phyloP scores from a whole-genome alignment of 2,113 vertebrate genomes.

The Cairina moschata region DNA sequence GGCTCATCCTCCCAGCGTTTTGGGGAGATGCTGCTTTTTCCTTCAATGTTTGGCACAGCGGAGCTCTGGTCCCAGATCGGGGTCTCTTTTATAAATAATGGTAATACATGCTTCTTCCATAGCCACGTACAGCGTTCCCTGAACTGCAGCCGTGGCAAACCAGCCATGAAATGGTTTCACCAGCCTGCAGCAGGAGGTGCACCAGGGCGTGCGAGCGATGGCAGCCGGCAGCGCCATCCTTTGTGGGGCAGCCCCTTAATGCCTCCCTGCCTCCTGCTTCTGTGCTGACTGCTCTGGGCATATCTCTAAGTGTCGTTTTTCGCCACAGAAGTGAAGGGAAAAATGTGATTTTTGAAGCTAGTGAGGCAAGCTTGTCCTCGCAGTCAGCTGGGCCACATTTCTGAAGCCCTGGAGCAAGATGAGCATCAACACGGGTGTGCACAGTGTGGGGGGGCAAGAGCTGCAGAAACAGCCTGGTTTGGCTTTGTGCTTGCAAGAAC shows the following conservation, averaged over 20 bases:
- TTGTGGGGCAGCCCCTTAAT: neutral
- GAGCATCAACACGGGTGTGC: neutral
- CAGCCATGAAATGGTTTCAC: neutral
- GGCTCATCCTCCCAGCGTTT: neutral
- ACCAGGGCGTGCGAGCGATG: accelerated
- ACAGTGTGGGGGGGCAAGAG: accelerated
- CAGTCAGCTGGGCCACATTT: neutral
- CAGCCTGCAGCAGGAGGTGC: accelerated
- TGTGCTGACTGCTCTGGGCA: accelerated
- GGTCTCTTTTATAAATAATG: neutral
- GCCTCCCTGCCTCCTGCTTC: neutral
- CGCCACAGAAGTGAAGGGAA: neutral
- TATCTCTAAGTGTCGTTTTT: accelerated
- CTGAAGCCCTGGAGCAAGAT: neutral
- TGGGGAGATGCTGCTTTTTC: neutral
- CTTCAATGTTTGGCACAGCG: neutral
- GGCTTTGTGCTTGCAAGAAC: accelerated
- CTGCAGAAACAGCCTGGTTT: accelerated
- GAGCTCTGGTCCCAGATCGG: neutral
- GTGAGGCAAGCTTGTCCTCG: neutral
- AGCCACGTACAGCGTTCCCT: neutral
- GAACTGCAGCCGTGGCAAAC: neutral
- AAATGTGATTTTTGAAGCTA: neutral
- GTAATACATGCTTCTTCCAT: accelerated
- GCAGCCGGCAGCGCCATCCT: accelerated